Evolutionary conservation across 2,113 vertebrate genomes (phyloP), one percentile per base, ranked within the genome.

Genomic region (Trichomycterus rosablanca): DNA sequence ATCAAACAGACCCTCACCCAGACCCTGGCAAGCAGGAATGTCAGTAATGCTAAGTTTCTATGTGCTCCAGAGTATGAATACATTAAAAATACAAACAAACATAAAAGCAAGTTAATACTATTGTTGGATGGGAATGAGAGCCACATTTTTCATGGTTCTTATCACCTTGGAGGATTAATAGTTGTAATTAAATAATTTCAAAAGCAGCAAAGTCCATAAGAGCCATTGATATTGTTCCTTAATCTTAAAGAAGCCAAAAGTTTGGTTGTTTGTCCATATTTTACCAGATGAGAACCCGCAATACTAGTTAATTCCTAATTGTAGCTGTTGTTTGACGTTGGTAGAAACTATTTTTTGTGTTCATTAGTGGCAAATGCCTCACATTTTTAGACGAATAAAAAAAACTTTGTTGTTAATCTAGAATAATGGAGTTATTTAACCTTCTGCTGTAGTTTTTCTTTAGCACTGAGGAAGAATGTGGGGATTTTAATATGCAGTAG

Each of bases 1-100:
- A 80, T 75, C 74, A 76, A 78, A 80, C 71, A 51, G 63, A 28
- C 24, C 46, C 42, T 53, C 15, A 6, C 16, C 51, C 39, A 68
- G 57, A 51, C 55, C 71, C 72, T 45, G 51, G 70, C 50, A 72
- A 63, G 54, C 60, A 66, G 74, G 72, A 74, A 76, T 78, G 59
- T 59, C 7, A 70, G 56, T 62, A 66, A 74, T 78, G 71, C 58
- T 52, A 54, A 54, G 62, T 32, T 62, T 48, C 45, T 43, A 58
- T 16, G 12, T 70, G 35, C 15, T 35, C 63, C 35, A 35, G 67
- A 49, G 58, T 35, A 57, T 66, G 42, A 64, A 67, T 59, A 24
- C 16, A 67, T 63, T 59, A 28, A 72, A 53, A 63, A 63, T 63
- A 67, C 48, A 63, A 72, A 63, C 53, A 52, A 56, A 46, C 30